Percentiles rank a stretch among this genome's conserved stretches.
Evolutionary conservation across 2,797 vertebrate species (phyloP).

Genomic region (Pseudochromis fuscus): DNA sequence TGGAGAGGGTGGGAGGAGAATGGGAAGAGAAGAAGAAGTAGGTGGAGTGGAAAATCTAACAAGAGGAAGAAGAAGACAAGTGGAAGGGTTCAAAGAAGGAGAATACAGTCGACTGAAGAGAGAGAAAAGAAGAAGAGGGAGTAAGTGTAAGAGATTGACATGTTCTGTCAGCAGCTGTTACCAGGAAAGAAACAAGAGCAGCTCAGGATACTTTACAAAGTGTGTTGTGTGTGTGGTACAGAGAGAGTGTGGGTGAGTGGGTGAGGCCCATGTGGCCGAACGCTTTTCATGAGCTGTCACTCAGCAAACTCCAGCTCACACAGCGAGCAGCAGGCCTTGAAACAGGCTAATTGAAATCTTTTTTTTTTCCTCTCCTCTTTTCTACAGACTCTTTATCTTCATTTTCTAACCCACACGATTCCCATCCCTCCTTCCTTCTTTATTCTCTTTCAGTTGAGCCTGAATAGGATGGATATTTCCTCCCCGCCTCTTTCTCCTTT

Average conservation of each 20-base stretch:
- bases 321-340: conserved; percentile 24
- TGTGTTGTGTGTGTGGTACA: conserved; percentile 17
- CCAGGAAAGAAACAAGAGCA: conserved; percentile 19
- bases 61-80: background rate
- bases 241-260: conserved; percentile 32
- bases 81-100: background rate
- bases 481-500: background rate
- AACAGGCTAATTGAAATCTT: conserved; percentile 52
- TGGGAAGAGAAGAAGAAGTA: conserved; percentile 2
- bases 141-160: conserved; percentile 16
- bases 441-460: background rate
- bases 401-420: conserved; percentile 1
- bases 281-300: conserved; percentile 61
- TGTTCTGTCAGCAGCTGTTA: conserved; percentile 45
- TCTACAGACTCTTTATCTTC: background rate
- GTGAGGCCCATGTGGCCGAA: conserved; percentile 57
- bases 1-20: conserved; percentile 7
- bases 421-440: background rate
- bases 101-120: too few species aligned
- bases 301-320: conserved; percentile 45
- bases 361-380: conserved; percentile 17
- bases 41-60: background rate
- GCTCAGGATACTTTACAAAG: conserved; percentile 19
- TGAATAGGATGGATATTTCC: background rate
- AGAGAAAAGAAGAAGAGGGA: background rate